Evolutionary conservation across 2,797 vertebrate species (phyloP), one percentile per base, ranked within the genome.

Genomic region (Hydrolagus colliei): DNA sequence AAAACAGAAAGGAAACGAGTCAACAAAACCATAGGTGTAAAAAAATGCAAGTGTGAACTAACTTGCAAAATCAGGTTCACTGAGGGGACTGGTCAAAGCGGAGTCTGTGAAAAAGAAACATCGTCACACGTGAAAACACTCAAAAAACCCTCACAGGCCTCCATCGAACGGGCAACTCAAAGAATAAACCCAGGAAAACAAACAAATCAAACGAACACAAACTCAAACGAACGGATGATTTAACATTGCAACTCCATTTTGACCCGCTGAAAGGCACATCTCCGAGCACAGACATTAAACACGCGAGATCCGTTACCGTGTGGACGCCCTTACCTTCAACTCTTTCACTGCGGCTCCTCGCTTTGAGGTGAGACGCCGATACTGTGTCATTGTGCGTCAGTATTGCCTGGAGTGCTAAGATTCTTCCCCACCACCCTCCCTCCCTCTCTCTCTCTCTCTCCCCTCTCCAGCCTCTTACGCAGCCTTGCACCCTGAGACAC

Each of bases 21-120:
- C 9, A 86, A 86, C 72, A 59, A 77, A 78, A 73, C 4, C 1
- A 68, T 68, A 22, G 16, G 68, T 27, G 16, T 74, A 89, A 87
- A 52, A 52, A 52, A 86, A 63, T 12, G 13, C 82, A 87, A 90
- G 88, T 79, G 91, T 92, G 94, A 95, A 98, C 97, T 97, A 97
- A 99, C 97, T 99, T 99, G 97, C 96, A 93, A 94, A 96, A 93
- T 96, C 95, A 92, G 95, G 96, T 94, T 98, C 96, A 93, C 96
- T 96, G 95, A 96, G 95, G 93, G 97, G 97, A 94, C 97, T 97
- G 96, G 96, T 97, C 92, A 98, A 95, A 95, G 96, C 97, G 92
- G 96, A 97, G 97, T 98, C 97, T 98, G 97, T 93, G 95, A 95
- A 96, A 94, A 94, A 97, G 93, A 98, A 94, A 96, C 92, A 94